These are phyloP conservation scores for Sesia apiformis DNA, from an alignment of 2,888 invertebrate species.

Conservation along the genomic window DNA sequence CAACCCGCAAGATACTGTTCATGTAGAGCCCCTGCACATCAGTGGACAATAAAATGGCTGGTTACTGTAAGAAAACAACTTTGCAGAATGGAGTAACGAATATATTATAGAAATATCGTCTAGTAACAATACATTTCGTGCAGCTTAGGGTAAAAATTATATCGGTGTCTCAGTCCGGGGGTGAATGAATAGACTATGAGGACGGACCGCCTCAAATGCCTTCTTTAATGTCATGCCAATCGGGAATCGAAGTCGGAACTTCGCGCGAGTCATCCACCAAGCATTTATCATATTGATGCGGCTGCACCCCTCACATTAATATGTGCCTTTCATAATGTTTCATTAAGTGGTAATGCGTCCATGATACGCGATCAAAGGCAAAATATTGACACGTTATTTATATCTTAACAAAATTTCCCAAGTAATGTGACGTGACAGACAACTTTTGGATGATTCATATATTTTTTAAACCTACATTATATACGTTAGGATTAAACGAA, in stretches of 20 bases:
- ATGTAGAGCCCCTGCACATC: no score
- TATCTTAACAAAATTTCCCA: conserved; percentile 14
- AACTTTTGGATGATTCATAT: background rate
- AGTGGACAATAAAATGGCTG: no score
- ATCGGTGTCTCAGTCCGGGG: background rate
- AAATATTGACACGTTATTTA: conserved; percentile 15
- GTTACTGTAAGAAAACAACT: no score
- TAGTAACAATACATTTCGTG: background rate
- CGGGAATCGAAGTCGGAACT: conserved; percentile 48
- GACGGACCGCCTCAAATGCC: conserved; percentile 12
- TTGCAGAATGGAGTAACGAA: no score
- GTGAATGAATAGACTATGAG: conserved; percentile 3
- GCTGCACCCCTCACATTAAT: conserved; percentile 61
- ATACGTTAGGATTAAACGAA: no score
- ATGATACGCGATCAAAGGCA: conserved; percentile 31
- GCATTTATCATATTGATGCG: conserved; percentile 63
- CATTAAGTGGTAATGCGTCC: conserved; percentile 65
- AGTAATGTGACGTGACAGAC: conserved; percentile 6
- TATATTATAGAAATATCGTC: background rate
- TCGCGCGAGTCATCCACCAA: conserved; percentile 51
- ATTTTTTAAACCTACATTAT: conserved; percentile 3
- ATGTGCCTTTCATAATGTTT: conserved; percentile 68
- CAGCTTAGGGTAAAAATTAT: background rate
- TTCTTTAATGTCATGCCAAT: conserved; percentile 41
- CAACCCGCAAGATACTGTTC: no score